Evolutionary conservation across 2,888 invertebrate species (phyloP).

Genomic region (Oxycera nigricornis): DNA sequence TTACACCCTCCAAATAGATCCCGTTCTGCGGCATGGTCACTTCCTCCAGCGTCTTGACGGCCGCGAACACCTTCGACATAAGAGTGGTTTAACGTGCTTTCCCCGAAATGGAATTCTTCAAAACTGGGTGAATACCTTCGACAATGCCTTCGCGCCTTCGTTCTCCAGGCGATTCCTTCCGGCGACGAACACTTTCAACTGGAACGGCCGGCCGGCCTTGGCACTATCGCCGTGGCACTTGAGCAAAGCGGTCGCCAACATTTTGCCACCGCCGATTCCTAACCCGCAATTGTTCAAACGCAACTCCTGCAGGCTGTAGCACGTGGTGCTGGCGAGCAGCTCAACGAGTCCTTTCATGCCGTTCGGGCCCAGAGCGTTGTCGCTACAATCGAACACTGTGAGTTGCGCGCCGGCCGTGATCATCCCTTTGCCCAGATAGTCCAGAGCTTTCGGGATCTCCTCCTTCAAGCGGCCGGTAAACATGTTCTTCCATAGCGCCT

Average conservation of each 20-base stretch:
- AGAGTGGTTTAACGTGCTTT: no score
- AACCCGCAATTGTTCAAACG: slow-evolving; percentile 94
- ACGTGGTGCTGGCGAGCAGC: slow-evolving; percentile 81
- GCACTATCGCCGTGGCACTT: slow-evolving; percentile 73
- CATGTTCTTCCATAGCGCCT: slow-evolving; percentile 94
- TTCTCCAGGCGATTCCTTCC: slow-evolving; percentile 96
- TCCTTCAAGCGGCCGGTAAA: slow-evolving; percentile 95
- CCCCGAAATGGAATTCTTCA: no score
- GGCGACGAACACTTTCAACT: slow-evolving; percentile 84
- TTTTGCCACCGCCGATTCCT: slow-evolving; percentile 86
- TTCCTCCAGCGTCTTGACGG: slow-evolving; percentile 84
- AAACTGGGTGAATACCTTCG: no score
- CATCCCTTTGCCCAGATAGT: slow-evolving; percentile 80
- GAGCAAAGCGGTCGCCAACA: slow-evolving; percentile 79
- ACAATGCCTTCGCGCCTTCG: slow-evolving; percentile 85
- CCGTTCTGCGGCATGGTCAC: slow-evolving; percentile 97
- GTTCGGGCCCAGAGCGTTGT: slow-evolving; percentile 96
- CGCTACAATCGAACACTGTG: slow-evolving; percentile 88
- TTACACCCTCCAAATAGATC: slow-evolving; percentile 86
- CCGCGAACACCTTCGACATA: slow-evolving; percentile 84
- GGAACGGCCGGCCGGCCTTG: slow-evolving; percentile 72
- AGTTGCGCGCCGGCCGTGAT: slow-evolving; percentile 80
- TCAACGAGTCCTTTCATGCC: slow-evolving; percentile 88
- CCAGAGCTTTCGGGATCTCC: slow-evolving; percentile 91
- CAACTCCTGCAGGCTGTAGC: slow-evolving; percentile 79